Percentiles rank a stretch among this genome's conserved stretches.
These are phyloP conservation scores for Melikaiella ostensackeni DNA, from an alignment of 2,888 invertebrate genomes.

Conservation along the genomic window DNA sequence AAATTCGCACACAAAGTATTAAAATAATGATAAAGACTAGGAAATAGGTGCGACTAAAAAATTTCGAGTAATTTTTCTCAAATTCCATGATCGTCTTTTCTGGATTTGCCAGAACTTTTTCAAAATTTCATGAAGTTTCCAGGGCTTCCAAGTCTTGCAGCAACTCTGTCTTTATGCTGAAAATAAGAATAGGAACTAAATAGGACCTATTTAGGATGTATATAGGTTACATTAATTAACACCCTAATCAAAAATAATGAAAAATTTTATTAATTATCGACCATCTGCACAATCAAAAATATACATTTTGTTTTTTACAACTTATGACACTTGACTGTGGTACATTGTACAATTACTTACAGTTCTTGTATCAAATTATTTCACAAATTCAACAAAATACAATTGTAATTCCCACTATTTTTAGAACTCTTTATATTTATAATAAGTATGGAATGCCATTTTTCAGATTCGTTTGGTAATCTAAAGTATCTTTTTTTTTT, in stretches of 20 bases:
- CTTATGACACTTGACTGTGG: background rate
- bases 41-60: no score
- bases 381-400: background rate
- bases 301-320: background rate
- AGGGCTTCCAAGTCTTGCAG: no score
- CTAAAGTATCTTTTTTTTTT: no score
- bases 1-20: no score
- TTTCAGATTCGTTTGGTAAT: no score
- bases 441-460: conserved; percentile 5
- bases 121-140: no score
- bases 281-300: background rate
- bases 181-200: background rate
- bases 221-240: background rate
- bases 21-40: no score
- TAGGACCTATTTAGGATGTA: background rate
- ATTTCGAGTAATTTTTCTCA: no score
- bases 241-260: background rate
- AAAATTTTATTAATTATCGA: background rate
- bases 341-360: background rate
- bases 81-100: no score
- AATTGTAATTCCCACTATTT: background rate
- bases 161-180: background rate
- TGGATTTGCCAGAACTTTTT: no score
- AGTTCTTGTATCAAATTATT: background rate
- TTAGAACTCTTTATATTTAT: background rate